Evolutionary conservation across 2,797 vertebrate species (phyloP).

Genomic region (Cirrhinus molitorella): DNA sequence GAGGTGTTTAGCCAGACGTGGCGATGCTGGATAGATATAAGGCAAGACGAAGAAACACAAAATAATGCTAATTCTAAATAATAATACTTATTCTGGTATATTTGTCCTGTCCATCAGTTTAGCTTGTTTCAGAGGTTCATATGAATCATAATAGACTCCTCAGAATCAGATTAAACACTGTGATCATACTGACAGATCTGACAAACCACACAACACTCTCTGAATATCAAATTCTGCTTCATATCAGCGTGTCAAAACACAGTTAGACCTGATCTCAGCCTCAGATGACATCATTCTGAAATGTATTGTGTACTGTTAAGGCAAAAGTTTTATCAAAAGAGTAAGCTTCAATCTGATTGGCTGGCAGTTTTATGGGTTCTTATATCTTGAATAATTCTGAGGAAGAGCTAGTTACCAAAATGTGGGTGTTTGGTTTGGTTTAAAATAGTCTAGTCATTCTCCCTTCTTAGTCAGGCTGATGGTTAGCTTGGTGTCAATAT

Average conservation of each 20-base stretch:
- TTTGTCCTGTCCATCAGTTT: neutral
- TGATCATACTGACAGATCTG: constrained; percentile 12
- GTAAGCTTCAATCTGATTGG: neutral
- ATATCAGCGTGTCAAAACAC: neutral
- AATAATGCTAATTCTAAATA: neutral
- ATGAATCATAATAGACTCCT: constrained; percentile 28
- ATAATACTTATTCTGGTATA: neutral
- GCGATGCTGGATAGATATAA: neutral
- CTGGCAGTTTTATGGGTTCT: neutral
- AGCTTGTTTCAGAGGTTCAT: neutral
- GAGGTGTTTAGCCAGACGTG: constrained; percentile 41
- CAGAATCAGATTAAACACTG: constrained; percentile 8
- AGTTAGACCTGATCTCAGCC: neutral
- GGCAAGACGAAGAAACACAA: neutral
- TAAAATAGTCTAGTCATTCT: no score
- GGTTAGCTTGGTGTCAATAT: no score
- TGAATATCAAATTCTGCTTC: neutral
- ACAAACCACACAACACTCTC: neutral
- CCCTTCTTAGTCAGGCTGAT: no score
- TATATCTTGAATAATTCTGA: neutral
- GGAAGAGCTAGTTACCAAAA: neutral
- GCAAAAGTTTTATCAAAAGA: neutral
- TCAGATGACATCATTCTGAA: neutral
- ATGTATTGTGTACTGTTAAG: neutral
- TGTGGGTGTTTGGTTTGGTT: neutral